Evolutionary conservation across 2,113 vertebrate genomes (phyloP).

Genomic region (zebrafish (Danio rerio)): GRCz12tu NC_133195.1:47876001-47876500

Average conservation of each 20-base stretch:
- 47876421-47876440: no score
- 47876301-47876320: not conserved
- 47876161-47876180: slow-evolving; percentile 27
- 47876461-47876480: no score
- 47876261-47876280: not conserved
- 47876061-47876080: slow-evolving; percentile 42
- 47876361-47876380: no score
- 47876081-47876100: slow-evolving; percentile 19
- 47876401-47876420: no score
- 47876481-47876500: no score
- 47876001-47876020: slow-evolving; percentile 56
- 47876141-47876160: not conserved
- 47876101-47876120: slow-evolving; percentile 16
- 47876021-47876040: slow-evolving; percentile 42
- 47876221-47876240: slow-evolving; percentile 42
- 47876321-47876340: not conserved
- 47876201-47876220: slow-evolving; percentile 54
- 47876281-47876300: not conserved
- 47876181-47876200: slow-evolving; percentile 53
- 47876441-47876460: no score
- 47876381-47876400: no score
- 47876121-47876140: slow-evolving; percentile 29
- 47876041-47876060: slow-evolving; percentile 51
- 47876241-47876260: slow-evolving; percentile 31
- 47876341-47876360: no score